Base-by-base conservation (phyloP, 2,797 vertebrate species). In the Chaetophractus vellerosus region DNA sequence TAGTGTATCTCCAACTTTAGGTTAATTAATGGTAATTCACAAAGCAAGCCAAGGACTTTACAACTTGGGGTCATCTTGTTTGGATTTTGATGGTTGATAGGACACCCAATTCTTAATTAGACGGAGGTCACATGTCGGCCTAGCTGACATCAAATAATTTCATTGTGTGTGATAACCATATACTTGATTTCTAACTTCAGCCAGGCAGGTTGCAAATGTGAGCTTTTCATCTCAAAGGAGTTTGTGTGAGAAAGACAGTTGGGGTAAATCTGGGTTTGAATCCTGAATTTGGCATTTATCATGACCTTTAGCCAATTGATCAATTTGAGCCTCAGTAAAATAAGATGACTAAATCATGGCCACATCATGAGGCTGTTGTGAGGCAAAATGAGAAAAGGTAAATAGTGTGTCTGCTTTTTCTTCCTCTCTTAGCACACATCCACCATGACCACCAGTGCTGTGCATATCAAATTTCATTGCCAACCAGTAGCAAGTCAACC, bases 21-120 rank as follows among this genome's bases (percentile, higher is more conserved):
- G 28, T 79, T 61, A 78, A 21, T 59, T 55, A 24, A 59, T 59
- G 36, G 12, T 26, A 50, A 90, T 52, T 93, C 57, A 36, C 31
- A 55, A 79, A 88, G 57, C 57, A 91, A 75, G 26, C 16, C 78
- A 74, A 75, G 33, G 68, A 64, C 23, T 68, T 86, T 48, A 74
- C 28, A 79, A 6, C 6, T 78, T 91, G 33, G 19, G 83, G 57
- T 9, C 55, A 66, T 68, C 71, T 71, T 63, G 26, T 84, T 45
- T 38, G 23, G 18, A 68, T 75, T 72, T 64, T 57, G 61, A 88
- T 57, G 24, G 12, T 2, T 66, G 33, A 75, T n/a, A 81, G 45
- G 76, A 82, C 78, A 69, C 15, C 90, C 80, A 66, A 89, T 82
- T 93, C 38, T 90, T 92, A 92, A 84, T 85, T 85, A 64, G 45